Conservation (phyloP, 2,113 vertebrate genomes). For the Platanista minor region DNA sequence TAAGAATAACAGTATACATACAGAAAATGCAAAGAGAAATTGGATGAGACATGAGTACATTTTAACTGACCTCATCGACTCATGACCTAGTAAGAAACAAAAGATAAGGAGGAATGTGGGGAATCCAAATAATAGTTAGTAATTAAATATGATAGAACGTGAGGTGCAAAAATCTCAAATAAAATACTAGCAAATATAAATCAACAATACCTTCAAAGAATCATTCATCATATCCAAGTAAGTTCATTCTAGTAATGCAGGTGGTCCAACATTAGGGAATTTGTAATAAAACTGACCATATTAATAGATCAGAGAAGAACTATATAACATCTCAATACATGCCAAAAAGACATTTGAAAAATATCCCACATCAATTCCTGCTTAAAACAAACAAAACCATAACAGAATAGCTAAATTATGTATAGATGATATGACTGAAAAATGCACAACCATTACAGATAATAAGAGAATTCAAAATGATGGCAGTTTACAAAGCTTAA, state of each 20-base stretch:
- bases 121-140: background rate
- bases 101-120: background rate
- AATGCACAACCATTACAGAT: background rate
- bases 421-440: background rate
- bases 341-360: background rate
- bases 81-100: background rate
- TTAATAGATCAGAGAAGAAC: background rate
- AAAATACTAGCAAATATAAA: slow-evolving; percentile 7
- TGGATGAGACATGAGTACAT: background rate
- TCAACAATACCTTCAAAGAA: background rate
- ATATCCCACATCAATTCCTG: background rate
- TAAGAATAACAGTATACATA: background rate
- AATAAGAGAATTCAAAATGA: background rate
- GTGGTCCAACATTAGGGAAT: background rate
- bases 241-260: background rate
- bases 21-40: background rate
- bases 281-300: background rate
- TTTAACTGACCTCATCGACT: background rate
- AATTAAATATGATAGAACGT: background rate
- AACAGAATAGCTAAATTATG: background rate
- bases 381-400: slow-evolving; percentile 22
- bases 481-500: background rate
- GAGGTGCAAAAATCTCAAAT: background rate
- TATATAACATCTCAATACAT: background rate
- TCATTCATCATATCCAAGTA: background rate